Percentiles rank a stretch among this genome's conserved stretches.
Evolutionary conservation across 92 coral and sea anemone species (phyloP).

Genomic region (Palythoa grandiflora): DNA sequence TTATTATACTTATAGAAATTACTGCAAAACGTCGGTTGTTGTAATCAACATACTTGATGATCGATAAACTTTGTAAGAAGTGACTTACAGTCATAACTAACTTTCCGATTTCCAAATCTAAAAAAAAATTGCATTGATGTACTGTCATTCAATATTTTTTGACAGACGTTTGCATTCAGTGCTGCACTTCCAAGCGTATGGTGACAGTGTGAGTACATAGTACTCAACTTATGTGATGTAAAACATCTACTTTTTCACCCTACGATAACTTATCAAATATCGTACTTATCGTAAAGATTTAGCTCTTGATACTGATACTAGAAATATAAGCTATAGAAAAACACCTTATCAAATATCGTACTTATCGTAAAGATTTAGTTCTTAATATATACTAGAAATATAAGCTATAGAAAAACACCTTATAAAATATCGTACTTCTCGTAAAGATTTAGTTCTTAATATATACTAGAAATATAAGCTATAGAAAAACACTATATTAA

Average conservation of each 20-base stretch:
- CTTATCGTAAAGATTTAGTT: not conserved
- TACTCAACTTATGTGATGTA: constrained; percentile 48
- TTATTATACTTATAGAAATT: too few relatives aligned
- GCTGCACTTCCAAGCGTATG: too few relatives aligned
- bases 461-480: not conserved
- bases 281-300: not conserved
- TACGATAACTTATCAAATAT: not conserved
- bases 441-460: not conserved
- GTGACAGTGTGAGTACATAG: constrained; percentile 12
- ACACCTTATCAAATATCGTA: not conserved
- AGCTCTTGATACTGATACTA: too few relatives aligned
- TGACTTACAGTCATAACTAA: too few relatives aligned
- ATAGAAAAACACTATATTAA: not conserved
- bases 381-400: too few relatives aligned
- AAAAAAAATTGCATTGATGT: too few relatives aligned
- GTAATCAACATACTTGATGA: too few relatives aligned
- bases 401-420: not conserved
- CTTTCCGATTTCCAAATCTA: too few relatives aligned
- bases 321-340: not conserved
- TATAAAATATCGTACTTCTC: not conserved
- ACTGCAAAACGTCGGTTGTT: too few relatives aligned
- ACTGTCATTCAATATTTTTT: too few relatives aligned
- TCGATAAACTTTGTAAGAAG: too few relatives aligned
- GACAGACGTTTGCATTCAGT: too few relatives aligned
- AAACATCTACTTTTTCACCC: constrained; percentile 34